phyloP scores from a whole-genome alignment of 2,797 vertebrate genomes.

The Tympanoctomys barrerae region DNA sequence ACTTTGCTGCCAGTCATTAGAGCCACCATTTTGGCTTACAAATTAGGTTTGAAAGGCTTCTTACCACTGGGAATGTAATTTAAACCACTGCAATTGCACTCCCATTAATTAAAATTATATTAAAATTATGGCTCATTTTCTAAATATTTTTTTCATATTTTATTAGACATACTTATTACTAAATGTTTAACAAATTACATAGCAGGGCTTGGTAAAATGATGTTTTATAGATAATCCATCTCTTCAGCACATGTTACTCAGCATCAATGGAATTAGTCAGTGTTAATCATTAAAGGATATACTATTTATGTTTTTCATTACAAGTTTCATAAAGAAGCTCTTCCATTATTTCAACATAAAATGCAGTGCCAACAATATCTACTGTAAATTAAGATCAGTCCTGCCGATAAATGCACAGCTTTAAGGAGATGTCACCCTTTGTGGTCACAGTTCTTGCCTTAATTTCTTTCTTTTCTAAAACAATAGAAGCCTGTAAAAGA shows the following conservation, averaged over 20 bases:
- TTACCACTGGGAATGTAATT: slow-evolving; percentile 98
- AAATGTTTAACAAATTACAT: slow-evolving; percentile 90
- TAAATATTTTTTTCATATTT: slow-evolving; percentile 92
- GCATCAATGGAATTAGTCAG: slow-evolving; percentile 86
- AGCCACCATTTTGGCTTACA: slow-evolving; percentile 99
- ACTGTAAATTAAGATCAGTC: slow-evolving; percentile 78
- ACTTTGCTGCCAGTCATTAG: slow-evolving; percentile 99
- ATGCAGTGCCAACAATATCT: slow-evolving; percentile 47
- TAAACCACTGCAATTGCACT: slow-evolving; percentile 97
- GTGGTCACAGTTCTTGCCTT: slow-evolving; percentile 62
- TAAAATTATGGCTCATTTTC: slow-evolving; percentile 98
- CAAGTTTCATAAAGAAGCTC: slow-evolving; percentile 82
- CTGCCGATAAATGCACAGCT: slow-evolving; percentile 51
- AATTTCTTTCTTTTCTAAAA: slow-evolving; percentile 72
- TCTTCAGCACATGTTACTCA: slow-evolving; percentile 88
- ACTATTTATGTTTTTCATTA: slow-evolving; percentile 87
- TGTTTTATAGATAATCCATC: slow-evolving; percentile 90
- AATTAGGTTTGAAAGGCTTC: slow-evolving; percentile 98
- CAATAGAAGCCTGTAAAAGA: slow-evolving; percentile 70
- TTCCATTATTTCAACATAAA: slow-evolving; percentile 79
- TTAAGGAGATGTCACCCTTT: slow-evolving; percentile 65
- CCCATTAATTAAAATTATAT: slow-evolving; percentile 99
- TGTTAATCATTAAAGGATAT: slow-evolving; percentile 86
- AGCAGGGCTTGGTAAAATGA: slow-evolving; percentile 88
- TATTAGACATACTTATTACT: slow-evolving; percentile 91